A percentile compares a stretch with the other conserved stretches of the same genome.
phyloP scores from a whole-genome alignment of 2,888 invertebrate species.

The Anaspis maculata region DNA sequence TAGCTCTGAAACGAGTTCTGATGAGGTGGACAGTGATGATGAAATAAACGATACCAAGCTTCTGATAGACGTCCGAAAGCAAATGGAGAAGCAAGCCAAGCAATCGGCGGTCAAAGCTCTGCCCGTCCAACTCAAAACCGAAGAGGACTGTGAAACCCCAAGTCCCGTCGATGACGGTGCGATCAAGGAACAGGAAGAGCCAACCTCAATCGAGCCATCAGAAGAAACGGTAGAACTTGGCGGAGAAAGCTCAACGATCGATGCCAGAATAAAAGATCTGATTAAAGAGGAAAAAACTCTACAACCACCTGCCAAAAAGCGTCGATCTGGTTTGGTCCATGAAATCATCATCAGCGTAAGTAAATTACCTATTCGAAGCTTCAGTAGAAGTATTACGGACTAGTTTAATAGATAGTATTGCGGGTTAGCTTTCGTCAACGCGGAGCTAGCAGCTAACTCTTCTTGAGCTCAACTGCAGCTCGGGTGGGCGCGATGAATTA shows the following conservation, averaged over 20 bases:
- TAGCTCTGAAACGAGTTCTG: constrained; percentile 44
- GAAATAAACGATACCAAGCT: constrained; percentile 37
- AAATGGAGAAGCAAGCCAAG: constrained; percentile 27
- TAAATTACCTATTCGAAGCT: too few species aligned
- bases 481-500: too few species aligned
- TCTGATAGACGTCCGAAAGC: constrained; percentile 35
- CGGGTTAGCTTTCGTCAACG: too few species aligned
- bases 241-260: background rate
- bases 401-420: too few species aligned
- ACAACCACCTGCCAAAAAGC: constrained; percentile 36
- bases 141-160: too few species aligned
- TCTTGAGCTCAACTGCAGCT: too few species aligned
- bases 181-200: constrained; percentile 25
- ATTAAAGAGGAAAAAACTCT: constrained; percentile 25
- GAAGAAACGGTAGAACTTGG: constrained; percentile 30
- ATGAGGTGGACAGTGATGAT: constrained; percentile 45
- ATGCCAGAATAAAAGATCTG: constrained; percentile 16
- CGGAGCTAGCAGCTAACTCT: too few species aligned
- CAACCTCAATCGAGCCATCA: constrained; percentile 3
- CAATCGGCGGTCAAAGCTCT: constrained; percentile 9
- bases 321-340: constrained; percentile 50
- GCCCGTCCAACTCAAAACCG: constrained; percentile 22
- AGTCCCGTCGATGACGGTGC: constrained; percentile 26
- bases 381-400: too few species aligned
- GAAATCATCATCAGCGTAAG: constrained; percentile 59